phyloP scores from a whole-genome alignment of 2,797 vertebrate genomes.

The Mycteria americana region DNA sequence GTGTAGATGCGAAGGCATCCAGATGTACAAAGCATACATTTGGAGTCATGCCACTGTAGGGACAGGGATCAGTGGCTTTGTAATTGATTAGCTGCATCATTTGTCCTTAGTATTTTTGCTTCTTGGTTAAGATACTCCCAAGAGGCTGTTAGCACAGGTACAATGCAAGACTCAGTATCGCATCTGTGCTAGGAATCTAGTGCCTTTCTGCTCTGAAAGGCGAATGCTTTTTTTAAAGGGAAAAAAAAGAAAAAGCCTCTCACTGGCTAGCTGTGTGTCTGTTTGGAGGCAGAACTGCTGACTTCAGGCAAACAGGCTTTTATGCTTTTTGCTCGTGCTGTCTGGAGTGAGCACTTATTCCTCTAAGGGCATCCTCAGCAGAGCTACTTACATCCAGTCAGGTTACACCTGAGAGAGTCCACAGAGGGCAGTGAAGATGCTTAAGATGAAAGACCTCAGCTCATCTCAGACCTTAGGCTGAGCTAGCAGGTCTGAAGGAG shows the following conservation, averaged over 20 bases:
- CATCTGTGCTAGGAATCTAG: background rate
- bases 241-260: background rate
- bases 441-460: background rate
- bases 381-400: background rate
- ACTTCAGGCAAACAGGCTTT: background rate
- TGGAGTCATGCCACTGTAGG: background rate
- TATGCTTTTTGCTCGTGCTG: background rate
- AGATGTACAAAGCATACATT: background rate
- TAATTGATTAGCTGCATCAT: background rate
- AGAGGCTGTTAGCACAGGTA: background rate
- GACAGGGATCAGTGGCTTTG: background rate
- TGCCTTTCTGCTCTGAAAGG: background rate
- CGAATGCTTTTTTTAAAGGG: background rate
- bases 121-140: background rate
- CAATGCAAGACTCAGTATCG: accelerated
- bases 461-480: background rate
- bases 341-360: background rate
- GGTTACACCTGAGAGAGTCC: background rate
- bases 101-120: background rate
- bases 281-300: slow-evolving; percentile 7
- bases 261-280: background rate
- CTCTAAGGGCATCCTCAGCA: background rate
- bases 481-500: background rate
- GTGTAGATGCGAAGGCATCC: background rate
- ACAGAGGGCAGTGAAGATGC: background rate